phyloP scores from a whole-genome alignment of 2,888 invertebrate species.

The Drosophila subsilvestris region DNA sequence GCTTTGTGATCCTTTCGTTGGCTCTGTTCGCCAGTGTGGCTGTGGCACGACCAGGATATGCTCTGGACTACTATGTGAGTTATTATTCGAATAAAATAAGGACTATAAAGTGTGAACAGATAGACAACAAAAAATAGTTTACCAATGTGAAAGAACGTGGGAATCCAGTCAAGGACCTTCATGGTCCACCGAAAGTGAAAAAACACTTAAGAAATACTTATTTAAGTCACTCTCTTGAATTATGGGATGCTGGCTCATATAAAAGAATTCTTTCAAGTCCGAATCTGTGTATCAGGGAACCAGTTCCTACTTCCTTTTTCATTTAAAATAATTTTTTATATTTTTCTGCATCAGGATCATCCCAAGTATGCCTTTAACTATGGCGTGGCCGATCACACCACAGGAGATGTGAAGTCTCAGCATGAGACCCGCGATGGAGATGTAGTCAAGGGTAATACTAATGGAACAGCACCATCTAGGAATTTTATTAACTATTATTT shows the following conservation, averaged over 20 bases:
- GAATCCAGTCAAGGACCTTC: too few relatives aligned
- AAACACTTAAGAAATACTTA: background rate
- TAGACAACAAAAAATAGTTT: background rate
- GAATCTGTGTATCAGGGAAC: background rate
- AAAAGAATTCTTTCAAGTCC: background rate
- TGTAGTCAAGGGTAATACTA: slow-evolving; percentile 87
- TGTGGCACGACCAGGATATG: slow-evolving; percentile 84
- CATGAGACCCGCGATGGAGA: slow-evolving; percentile 88
- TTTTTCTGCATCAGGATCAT: slow-evolving; percentile 83
- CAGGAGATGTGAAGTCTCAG: slow-evolving; percentile 87
- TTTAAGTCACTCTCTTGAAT: background rate
- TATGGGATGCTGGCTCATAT: too few relatives aligned
- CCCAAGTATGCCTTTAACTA: slow-evolving; percentile 88
- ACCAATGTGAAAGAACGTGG: background rate
- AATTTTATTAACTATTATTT: background rate
- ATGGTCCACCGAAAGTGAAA: background rate
- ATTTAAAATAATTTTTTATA: too few relatives aligned
- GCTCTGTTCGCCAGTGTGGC: slow-evolving; percentile 78
- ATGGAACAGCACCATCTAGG: background rate
- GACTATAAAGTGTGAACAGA: background rate
- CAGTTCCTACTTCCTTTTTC: too few relatives aligned
- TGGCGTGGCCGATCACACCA: slow-evolving; percentile 87
- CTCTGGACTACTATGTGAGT: slow-evolving; percentile 88
- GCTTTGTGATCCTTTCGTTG: slow-evolving; percentile 77
- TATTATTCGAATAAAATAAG: background rate